phyloP scores from a whole-genome alignment of 64 coral and sea anemone species.

The Dendrophyllia cribrosa region DNA sequence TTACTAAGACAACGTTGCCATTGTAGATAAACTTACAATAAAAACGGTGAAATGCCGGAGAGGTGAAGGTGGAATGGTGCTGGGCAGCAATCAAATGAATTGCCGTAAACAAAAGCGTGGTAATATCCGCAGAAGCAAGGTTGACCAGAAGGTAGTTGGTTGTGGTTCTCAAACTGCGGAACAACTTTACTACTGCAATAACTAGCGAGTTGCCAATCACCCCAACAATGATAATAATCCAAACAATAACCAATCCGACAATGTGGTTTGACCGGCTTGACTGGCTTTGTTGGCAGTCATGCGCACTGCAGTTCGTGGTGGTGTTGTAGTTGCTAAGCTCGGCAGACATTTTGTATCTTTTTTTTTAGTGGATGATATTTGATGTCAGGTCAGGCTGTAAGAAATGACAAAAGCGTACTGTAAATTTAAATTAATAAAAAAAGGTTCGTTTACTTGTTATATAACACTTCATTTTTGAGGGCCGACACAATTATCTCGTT shows the following conservation, averaged over 20 bases:
- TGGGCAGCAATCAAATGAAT: conserved; percentile 12
- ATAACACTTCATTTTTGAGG: too few species aligned
- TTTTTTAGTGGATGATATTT: too few species aligned
- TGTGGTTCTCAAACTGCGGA: conserved; percentile 45
- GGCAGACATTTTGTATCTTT: not conserved
- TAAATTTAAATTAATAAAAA: too few species aligned
- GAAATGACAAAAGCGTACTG: too few species aligned
- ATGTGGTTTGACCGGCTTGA: not conserved
- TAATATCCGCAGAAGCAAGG: conserved; percentile 75
- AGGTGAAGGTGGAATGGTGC: not conserved
- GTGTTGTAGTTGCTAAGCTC: not conserved
- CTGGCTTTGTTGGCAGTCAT: not conserved
- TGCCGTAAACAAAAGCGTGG: conserved; percentile 43
- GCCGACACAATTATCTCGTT: too few species aligned
- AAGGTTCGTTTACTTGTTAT: too few species aligned
- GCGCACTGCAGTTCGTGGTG: not conserved
- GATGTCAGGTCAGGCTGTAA: too few species aligned
- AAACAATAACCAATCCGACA: not conserved
- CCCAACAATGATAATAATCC: conserved; percentile 36
- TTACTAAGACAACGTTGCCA: conserved; percentile 23
- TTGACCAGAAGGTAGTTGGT: conserved; percentile 82
- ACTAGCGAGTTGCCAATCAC: conserved; percentile 65
- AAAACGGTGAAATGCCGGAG: not conserved
- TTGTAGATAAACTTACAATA: conserved; percentile 73
- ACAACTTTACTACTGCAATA: conserved; percentile 30